phyloP scores from a whole-genome alignment of 1,140 invertebrate species.

The Scaptomyza graminum region DNA sequence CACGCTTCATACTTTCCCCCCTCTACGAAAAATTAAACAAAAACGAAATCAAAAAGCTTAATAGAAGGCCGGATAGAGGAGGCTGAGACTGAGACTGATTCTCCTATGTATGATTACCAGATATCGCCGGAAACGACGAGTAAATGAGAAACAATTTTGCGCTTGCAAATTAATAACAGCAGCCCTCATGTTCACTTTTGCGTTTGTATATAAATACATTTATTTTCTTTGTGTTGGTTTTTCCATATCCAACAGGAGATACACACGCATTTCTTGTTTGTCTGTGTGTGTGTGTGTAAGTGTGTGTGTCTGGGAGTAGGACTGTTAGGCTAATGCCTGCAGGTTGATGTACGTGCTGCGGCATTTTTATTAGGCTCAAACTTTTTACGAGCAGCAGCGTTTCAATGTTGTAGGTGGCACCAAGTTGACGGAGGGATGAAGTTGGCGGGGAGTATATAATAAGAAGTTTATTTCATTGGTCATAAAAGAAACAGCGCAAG shows the following conservation, averaged over 20 bases:
- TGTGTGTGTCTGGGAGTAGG: constrained; percentile 18
- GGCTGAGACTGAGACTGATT: background rate
- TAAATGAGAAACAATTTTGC: constrained; percentile 69
- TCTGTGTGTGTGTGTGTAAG: constrained; percentile 12
- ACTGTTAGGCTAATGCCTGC: constrained; percentile 70
- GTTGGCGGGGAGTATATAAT: background rate
- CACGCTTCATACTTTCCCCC: constrained; percentile 56
- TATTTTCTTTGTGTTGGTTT: constrained; percentile 18
- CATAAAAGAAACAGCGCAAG: constrained; percentile 67
- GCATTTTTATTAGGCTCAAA: constrained; percentile 78
- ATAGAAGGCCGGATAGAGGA: constrained; percentile 48
- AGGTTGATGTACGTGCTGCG: constrained; percentile 80
- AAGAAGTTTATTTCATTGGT: constrained; percentile 57
- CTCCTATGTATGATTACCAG: constrained; percentile 38
- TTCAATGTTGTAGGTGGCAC: constrained; percentile 52
- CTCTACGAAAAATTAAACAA: constrained; percentile 38
- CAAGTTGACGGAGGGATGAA: background rate
- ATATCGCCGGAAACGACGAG: constrained; percentile 61
- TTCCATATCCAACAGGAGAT: background rate
- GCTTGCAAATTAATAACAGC: constrained; percentile 76
- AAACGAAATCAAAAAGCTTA: constrained; percentile 74
- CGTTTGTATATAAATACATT: background rate
- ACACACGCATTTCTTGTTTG: constrained; percentile 14
- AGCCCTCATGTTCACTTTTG: constrained; percentile 37
- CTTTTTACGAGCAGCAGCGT: constrained; percentile 64